Percentiles rank a stretch among this genome's conserved stretches.
phyloP scores from a whole-genome alignment of 2,113 vertebrate species.

The mouse (Mus musculus) region DNA sequence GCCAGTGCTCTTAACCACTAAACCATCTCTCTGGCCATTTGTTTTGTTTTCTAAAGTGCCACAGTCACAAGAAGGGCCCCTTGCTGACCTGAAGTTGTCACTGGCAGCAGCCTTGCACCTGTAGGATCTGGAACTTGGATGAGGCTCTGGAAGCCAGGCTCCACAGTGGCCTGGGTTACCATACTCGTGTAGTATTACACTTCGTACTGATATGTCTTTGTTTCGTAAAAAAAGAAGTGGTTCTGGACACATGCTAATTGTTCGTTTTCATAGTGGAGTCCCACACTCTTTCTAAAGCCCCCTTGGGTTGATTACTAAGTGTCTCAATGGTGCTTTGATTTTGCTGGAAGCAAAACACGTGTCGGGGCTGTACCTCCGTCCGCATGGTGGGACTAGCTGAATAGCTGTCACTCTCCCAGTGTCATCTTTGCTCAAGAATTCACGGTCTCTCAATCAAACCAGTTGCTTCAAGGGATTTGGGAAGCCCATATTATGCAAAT shows the following conservation, averaged over 20 bases:
- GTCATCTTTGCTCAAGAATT: background rate
- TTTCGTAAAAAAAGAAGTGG: background rate
- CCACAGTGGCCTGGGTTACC: background rate
- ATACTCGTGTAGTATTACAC: fast-evolving
- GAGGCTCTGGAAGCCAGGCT: fast-evolving
- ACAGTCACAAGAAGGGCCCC: background rate
- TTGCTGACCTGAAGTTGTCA: no score
- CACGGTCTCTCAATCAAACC: background rate
- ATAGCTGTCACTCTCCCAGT: fast-evolving
- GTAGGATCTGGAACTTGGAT: no score
- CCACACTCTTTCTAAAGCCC: background rate
- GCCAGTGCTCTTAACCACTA: no score
- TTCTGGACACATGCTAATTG: background rate
- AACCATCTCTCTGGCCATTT: background rate
- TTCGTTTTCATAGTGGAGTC: background rate
- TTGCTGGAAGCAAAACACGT: background rate
- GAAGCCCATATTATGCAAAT: fast-evolving
- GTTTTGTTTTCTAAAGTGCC: background rate
- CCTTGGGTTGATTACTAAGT: background rate
- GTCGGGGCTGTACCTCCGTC: background rate
- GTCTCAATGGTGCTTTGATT: background rate
- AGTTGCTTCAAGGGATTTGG: background rate
- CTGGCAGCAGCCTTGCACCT: fast-evolving
- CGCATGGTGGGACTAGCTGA: fast-evolving
- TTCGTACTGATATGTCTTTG: fast-evolving